These are phyloP conservation scores for Amblyjoppa proteus DNA, from an alignment of 2,888 invertebrate species.

Conservation along the genomic window DNA sequence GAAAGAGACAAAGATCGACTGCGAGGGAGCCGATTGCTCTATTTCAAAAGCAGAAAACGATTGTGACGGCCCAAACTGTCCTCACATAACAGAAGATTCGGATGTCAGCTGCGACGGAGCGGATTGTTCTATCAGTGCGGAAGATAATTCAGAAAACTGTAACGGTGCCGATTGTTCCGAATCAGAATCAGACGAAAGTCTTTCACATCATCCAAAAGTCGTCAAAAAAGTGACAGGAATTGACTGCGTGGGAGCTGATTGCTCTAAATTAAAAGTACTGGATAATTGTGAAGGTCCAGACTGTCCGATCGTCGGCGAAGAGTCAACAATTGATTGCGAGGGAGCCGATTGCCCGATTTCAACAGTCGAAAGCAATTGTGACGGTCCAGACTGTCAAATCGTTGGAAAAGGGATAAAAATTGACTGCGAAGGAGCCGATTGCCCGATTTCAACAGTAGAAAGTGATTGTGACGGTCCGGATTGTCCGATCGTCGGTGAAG, in stretches of 20 bases:
- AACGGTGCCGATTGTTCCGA: too few species aligned
- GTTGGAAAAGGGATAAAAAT: neutral
- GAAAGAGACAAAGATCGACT: neutral
- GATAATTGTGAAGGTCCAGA: constrained; percentile 17
- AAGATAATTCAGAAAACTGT: too few species aligned
- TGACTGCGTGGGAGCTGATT: constrained; percentile 24
- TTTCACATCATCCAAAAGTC: neutral
- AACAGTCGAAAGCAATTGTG: too few species aligned
- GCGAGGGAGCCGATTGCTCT: neutral
- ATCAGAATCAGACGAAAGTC: neutral
- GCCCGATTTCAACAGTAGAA: too few species aligned
- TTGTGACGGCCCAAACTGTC: too few species aligned
- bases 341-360: too few species aligned
- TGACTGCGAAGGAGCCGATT: neutral
- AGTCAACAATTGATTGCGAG: neutral
- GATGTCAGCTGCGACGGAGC: neutral
- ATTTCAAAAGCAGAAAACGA: too few species aligned
- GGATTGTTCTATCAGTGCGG: too few species aligned
- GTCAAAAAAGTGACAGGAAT: neutral
- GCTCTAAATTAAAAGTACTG: neutral
- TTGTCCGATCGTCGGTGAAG: too few species aligned
- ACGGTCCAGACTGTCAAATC: neutral
- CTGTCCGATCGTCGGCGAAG: constrained; percentile 4
- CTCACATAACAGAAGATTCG: neutral
- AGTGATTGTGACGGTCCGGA: too few species aligned